These are phyloP conservation scores for Drosophila dives DNA, from an alignment of 2,888 invertebrate species.

Conservation along the genomic window DNA sequence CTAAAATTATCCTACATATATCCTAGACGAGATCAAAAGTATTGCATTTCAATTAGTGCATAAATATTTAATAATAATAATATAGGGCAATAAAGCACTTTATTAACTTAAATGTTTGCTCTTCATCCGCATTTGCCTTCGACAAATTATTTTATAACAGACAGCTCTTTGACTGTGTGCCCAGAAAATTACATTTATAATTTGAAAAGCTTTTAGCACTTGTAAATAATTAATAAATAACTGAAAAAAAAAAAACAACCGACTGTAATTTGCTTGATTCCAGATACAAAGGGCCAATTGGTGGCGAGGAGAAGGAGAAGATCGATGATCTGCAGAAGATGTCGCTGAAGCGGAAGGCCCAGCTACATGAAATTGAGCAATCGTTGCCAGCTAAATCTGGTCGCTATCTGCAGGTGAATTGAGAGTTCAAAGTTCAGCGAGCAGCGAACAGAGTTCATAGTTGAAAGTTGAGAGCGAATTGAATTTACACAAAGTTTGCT, in stretches of 20 bases:
- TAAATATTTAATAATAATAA: background rate
- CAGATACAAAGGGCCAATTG: slow-evolving; percentile 79
- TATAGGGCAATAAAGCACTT: background rate
- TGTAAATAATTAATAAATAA: background rate
- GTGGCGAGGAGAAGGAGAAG: slow-evolving; percentile 87
- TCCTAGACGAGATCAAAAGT: background rate
- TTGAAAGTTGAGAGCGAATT: slow-evolving; percentile 16
- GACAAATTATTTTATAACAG: background rate
- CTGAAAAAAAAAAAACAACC: background rate
- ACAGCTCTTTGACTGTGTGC: background rate
- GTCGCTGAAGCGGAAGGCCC: slow-evolving; percentile 92
- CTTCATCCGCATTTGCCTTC: background rate
- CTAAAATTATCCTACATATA: background rate
- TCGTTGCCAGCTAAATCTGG: slow-evolving; percentile 97
- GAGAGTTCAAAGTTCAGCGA: background rate
- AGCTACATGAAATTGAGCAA: slow-evolving; percentile 96
- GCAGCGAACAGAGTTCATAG: slow-evolving; percentile 39
- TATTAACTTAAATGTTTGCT: background rate
- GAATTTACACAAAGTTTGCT: slow-evolving; percentile 20
- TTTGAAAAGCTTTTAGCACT: background rate
- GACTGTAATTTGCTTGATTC: background rate
- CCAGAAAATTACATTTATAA: background rate
- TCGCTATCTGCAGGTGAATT: slow-evolving; percentile 89
- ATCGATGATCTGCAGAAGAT: slow-evolving; percentile 89
- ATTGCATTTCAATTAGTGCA: background rate